Conservation (phyloP, 2,797 vertebrate genomes). For the Anabacerthia variegaticeps region DNA sequence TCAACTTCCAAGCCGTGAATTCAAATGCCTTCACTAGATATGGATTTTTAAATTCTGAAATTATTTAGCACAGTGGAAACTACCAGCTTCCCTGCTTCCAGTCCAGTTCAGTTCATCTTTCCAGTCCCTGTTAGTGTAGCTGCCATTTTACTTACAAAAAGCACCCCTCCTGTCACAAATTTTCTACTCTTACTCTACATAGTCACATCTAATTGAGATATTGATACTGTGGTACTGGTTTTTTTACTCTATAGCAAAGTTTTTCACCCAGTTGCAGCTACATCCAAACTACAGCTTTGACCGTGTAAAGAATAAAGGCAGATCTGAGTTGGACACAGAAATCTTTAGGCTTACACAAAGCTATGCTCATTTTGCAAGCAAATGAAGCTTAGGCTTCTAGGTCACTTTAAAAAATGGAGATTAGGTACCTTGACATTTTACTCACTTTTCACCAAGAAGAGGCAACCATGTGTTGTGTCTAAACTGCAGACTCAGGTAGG, state of each 20-base stretch:
- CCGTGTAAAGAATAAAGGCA: background rate
- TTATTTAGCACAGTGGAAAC: background rate
- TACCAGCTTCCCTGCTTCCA: background rate
- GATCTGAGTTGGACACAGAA: background rate
- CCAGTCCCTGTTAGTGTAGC: background rate
- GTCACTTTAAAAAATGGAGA: background rate
- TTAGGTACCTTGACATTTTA: background rate
- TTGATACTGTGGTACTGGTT: accelerated
- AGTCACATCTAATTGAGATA: background rate
- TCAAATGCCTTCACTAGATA: background rate
- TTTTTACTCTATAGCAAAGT: background rate
- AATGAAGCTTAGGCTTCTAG: background rate
- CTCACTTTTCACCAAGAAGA: background rate
- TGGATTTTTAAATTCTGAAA: background rate
- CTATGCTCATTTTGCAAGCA: background rate
- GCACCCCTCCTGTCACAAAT: background rate
- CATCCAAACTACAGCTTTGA: background rate
- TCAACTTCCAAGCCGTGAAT: background rate
- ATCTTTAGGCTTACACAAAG: background rate
- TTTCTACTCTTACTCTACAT: background rate
- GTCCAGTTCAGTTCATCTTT: background rate
- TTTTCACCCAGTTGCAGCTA: background rate
- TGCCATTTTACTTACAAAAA: background rate
- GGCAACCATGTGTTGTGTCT: background rate
- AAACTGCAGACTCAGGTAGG: background rate